phyloP scores from a whole-genome alignment of 2,113 vertebrate species.

The Cettia cetti region DNA sequence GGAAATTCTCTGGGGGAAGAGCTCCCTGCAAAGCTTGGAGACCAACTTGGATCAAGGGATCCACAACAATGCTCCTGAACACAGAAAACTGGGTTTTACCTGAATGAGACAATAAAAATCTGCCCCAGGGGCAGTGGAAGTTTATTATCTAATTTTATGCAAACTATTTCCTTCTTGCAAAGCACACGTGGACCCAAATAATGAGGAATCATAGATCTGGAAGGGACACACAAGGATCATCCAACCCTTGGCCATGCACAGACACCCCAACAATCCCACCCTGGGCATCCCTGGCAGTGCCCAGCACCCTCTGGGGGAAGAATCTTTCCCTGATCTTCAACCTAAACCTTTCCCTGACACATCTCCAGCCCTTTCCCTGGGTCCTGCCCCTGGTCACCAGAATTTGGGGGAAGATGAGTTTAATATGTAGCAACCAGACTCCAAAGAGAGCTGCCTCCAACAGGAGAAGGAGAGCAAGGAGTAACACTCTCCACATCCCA shows the following conservation, averaged over 20 bases:
- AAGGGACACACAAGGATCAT: not conserved
- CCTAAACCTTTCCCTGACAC: not conserved
- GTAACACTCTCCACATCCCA: accelerated
- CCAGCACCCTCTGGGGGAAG: not conserved
- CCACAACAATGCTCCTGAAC: not conserved
- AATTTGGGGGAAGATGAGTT: not conserved
- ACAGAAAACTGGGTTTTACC: not conserved
- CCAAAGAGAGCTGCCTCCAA: not conserved
- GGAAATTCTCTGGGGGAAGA: not conserved
- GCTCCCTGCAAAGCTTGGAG: not conserved
- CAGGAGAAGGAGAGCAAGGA: not conserved
- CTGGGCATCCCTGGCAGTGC: not conserved
- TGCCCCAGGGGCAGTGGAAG: not conserved
- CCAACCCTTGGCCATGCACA: not conserved
- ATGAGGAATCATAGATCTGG: not conserved
- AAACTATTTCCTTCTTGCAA: not conserved
- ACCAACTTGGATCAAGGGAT: accelerated
- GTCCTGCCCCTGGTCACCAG: not conserved
- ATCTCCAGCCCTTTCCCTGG: not conserved
- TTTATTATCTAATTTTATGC: not conserved
- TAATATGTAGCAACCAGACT: not conserved
- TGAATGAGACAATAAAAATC: accelerated
- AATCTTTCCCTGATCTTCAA: accelerated
- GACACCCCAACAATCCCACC: not conserved
- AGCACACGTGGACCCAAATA: accelerated